These are phyloP conservation scores for Lucilia sericata DNA, from an alignment of 1,140 invertebrate genomes.

Conservation along the genomic window DNA sequence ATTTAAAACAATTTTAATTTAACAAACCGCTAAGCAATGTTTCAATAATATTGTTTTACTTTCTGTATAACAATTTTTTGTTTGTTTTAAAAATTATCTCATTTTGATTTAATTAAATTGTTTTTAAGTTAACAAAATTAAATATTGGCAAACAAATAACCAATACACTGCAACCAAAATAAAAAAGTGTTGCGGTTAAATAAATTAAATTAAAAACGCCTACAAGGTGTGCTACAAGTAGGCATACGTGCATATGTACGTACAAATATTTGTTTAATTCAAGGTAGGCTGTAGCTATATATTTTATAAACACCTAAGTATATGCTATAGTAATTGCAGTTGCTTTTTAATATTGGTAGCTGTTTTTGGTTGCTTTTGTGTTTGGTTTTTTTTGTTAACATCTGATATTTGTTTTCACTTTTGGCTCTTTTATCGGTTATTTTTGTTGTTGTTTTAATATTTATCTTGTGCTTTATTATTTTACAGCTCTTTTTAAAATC, in stretches of 20 bases:
- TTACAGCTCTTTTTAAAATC: neutral
- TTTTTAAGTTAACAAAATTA: neutral
- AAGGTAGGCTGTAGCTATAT: neutral
- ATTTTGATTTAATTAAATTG: slow-evolving; percentile 11
- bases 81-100: neutral
- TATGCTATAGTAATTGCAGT: neutral
- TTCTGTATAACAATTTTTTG: neutral
- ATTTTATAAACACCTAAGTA: neutral
- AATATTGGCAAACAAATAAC: neutral
- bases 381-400: neutral
- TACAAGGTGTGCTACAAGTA: neutral
- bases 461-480: neutral
- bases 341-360: neutral
- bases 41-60: neutral
- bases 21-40: neutral
- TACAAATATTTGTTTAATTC: neutral
- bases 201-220: slow-evolving; percentile 13
- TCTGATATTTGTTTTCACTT: neutral
- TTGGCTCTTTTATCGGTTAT: neutral
- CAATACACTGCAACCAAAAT: neutral
- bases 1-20: too few relatives aligned
- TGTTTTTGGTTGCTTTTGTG: neutral
- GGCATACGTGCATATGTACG: neutral
- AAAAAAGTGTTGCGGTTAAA: neutral
- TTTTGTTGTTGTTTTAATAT: neutral